These are phyloP conservation scores for Caenorhabditis sp. DNA, from an alignment of 2,888 invertebrate species.

Conservation along the genomic window DNA sequence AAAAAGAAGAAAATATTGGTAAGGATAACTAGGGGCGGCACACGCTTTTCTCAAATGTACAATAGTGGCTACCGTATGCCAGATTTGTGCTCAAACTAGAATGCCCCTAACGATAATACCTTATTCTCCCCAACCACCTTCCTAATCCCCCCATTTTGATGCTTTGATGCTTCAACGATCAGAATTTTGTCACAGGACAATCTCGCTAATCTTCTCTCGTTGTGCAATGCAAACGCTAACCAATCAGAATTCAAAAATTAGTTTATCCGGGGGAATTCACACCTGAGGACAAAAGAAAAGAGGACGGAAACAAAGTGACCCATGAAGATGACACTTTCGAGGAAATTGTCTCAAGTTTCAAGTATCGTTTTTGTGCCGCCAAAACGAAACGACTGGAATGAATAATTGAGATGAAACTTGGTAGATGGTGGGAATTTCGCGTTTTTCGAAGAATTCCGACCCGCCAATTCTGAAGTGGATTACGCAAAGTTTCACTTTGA, in stretches of 20 bases:
- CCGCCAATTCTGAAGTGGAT: constrained; percentile 18
- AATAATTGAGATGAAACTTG: constrained; percentile 49
- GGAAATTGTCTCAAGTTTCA: constrained; percentile 54
- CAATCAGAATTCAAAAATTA: too few relatives aligned
- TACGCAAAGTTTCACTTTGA: too few relatives aligned
- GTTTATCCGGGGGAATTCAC: background rate
- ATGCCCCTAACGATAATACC: too few relatives aligned
- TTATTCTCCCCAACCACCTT: too few relatives aligned
- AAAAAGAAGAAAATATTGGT: background rate
- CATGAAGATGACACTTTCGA: constrained; percentile 30
- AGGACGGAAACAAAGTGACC: constrained; percentile 28
- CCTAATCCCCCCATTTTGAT: too few relatives aligned
- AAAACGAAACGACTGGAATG: too few relatives aligned
- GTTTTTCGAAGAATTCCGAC: background rate
- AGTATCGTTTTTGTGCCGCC: constrained; percentile 36
- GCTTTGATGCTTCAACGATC: constrained; percentile 24
- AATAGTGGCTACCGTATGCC: too few relatives aligned
- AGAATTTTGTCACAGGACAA: constrained; percentile 40
- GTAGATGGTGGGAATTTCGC: constrained; percentile 28
- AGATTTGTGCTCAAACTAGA: too few relatives aligned
- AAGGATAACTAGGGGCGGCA: too few relatives aligned
- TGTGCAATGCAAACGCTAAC: too few relatives aligned
- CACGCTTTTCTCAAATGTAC: too few relatives aligned
- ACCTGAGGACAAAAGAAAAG: background rate
- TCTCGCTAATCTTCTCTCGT: constrained; percentile 20